Evolutionary conservation across 2,113 vertebrate genomes (phyloP).

Genomic region (Jacana jacana): DNA sequence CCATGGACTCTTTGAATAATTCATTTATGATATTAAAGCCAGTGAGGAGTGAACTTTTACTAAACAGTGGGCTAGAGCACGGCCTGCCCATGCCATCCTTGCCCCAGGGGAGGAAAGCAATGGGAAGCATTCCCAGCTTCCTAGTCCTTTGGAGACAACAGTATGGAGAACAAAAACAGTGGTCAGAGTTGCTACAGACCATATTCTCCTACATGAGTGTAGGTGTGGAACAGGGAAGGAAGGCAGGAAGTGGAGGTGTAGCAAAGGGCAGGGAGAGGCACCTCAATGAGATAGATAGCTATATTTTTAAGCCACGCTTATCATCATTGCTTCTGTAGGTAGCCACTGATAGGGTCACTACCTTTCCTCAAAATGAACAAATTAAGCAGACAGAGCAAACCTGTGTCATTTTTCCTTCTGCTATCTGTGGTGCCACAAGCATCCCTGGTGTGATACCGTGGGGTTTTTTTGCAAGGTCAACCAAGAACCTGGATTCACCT

Average conservation of each 20-base stretch:
- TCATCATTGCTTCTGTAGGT: neutral
- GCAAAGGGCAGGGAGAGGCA: rapidly evolving
- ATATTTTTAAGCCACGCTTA: neutral
- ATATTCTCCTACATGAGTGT: neutral
- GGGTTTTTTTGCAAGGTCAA: neutral
- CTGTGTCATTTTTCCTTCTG: neutral
- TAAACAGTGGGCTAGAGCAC: neutral
- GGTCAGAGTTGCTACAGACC: neutral
- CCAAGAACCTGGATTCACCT: neutral
- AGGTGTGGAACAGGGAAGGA: neutral
- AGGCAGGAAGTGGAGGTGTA: neutral
- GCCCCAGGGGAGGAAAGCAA: neutral
- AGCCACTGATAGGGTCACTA: neutral
- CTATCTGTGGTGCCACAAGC: neutral
- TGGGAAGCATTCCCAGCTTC: neutral
- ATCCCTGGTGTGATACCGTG: neutral
- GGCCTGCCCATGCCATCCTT: neutral
- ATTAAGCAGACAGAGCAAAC: neutral
- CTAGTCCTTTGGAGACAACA: neutral
- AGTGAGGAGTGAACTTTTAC: neutral
- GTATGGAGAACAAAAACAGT: neutral
- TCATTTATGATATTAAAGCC: neutral
- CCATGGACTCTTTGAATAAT: neutral
- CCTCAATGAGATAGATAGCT: neutral
- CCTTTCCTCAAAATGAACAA: neutral